A percentile compares a stretch with the other conserved stretches of the same genome.
Conservation (phyloP, 1,140 invertebrate species). For the Tachypleus tridentatus region DNA sequence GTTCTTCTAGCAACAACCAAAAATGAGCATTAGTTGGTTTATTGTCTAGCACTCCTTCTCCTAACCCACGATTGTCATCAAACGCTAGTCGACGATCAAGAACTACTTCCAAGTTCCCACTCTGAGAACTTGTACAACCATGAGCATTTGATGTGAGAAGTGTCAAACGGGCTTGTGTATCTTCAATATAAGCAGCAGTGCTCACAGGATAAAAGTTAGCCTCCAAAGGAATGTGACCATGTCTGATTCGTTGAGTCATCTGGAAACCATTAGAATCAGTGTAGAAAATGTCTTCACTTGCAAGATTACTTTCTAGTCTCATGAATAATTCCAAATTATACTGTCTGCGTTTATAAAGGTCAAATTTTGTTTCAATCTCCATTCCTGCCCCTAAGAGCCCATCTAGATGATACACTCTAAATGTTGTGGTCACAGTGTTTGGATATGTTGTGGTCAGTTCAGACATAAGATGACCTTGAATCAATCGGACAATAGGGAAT, state of each 20-base stretch:
- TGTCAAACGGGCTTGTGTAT: constrained; percentile 48
- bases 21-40: constrained; percentile 61
- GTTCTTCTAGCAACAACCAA: constrained; percentile 59
- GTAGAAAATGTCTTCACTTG: constrained; percentile 60
- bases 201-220: constrained; percentile 84
- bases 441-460: constrained; percentile 68
- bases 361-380: constrained; percentile 21
- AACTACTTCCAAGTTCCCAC: constrained; percentile 47
- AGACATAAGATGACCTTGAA: constrained; percentile 65
- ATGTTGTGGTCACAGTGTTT: constrained; percentile 58
- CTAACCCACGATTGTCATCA: constrained; percentile 75
- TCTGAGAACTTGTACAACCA: constrained; percentile 55
- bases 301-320: constrained; percentile 71
- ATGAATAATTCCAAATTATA: constrained; percentile 66
- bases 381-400: constrained; percentile 14
- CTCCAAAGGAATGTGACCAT: constrained; percentile 61
- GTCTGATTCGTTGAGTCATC: constrained; percentile 63
- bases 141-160: constrained; percentile 71
- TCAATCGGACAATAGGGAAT: constrained; percentile 53
- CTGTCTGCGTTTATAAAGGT: constrained; percentile 17
- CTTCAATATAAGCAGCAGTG: constrained; percentile 67
- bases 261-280: constrained; percentile 93
- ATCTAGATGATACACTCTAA: constrained; percentile 49
- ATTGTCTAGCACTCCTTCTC: constrained; percentile 82
- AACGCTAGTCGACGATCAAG: constrained; percentile 67